Evolutionary conservation across 2,113 vertebrate species (phyloP).

Genomic region (Dolichallabes microphthalmus): DNA sequence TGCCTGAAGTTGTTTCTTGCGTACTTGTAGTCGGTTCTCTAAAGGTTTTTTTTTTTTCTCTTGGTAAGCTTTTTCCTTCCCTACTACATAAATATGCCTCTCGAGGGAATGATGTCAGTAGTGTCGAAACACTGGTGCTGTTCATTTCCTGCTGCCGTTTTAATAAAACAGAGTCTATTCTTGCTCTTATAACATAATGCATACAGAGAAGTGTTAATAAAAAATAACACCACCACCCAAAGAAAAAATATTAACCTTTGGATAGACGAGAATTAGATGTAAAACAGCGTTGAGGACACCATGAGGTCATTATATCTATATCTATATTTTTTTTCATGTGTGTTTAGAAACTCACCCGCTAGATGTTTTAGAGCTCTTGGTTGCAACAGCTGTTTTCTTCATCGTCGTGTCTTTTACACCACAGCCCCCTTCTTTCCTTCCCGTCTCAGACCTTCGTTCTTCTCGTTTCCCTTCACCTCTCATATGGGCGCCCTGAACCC

Average conservation of each 20-base stretch:
- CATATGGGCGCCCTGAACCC: constrained; percentile 4
- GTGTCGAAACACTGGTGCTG: background rate
- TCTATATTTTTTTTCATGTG: background rate
- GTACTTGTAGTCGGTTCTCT: background rate
- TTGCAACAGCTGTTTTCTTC: constrained; percentile 70
- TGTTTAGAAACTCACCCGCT: constrained; percentile 70
- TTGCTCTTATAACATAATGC: background rate
- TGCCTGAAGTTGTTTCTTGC: background rate
- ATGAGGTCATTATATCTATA: too few species aligned
- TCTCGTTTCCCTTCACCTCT: constrained; percentile 14
- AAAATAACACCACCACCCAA: background rate
- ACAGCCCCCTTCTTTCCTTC: constrained; percentile 1
- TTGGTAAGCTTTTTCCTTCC: constrained; percentile 15
- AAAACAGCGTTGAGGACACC: background rate
- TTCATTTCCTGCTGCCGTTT: background rate
- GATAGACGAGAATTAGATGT: background rate
- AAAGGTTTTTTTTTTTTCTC: constrained; percentile 5
- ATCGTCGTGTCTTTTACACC: constrained; percentile 61
- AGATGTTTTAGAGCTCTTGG: constrained; percentile 59
- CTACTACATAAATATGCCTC: constrained; percentile 8
- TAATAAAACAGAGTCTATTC: background rate
- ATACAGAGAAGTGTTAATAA: background rate
- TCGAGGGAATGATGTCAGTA: background rate
- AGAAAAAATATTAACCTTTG: background rate
- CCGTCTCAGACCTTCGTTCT: background rate